Percentiles rank a stretch among this genome's conserved stretches.
These are phyloP conservation scores for Pangasianodon hypophthalmus DNA, from an alignment of 2,113 vertebrate genomes.

Conservation along the genomic window DNA sequence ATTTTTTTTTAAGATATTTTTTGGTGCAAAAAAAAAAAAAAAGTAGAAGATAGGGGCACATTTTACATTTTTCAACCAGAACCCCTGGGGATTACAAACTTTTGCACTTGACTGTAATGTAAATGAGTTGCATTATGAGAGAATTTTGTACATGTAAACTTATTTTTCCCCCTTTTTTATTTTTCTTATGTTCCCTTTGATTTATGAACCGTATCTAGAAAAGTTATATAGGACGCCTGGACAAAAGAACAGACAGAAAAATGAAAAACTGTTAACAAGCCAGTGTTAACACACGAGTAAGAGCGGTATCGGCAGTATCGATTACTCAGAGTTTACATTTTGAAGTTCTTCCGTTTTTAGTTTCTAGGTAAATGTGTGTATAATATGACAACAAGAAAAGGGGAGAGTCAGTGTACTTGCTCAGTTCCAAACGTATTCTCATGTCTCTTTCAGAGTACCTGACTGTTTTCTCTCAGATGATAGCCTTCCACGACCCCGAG, in stretches of 20 bases:
- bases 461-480: slow-evolving; percentile 98
- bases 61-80: not conserved
- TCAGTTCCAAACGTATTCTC: not conserved
- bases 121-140: not conserved
- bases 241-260: no score
- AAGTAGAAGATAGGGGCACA: no score
- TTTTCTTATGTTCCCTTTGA: not conserved
- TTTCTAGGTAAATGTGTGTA: not conserved
- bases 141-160: not conserved
- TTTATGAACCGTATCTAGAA: not conserved
- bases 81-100: not conserved
- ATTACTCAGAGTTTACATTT: not conserved
- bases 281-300: no score
- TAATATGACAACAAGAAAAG: not conserved
- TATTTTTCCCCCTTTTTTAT: not conserved
- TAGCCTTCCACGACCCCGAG: slow-evolving; percentile 97
- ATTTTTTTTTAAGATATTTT: no score
- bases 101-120: not conserved
- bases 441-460: slow-evolving; percentile 84
- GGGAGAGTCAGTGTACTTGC: not conserved
- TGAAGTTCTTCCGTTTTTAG: not conserved
- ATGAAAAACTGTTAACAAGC: no score
- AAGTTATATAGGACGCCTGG: no score
- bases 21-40: no score
- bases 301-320: not conserved